Conservation (phyloP, 1,140 invertebrate species). For the Adoxophyes honmai region DNA sequence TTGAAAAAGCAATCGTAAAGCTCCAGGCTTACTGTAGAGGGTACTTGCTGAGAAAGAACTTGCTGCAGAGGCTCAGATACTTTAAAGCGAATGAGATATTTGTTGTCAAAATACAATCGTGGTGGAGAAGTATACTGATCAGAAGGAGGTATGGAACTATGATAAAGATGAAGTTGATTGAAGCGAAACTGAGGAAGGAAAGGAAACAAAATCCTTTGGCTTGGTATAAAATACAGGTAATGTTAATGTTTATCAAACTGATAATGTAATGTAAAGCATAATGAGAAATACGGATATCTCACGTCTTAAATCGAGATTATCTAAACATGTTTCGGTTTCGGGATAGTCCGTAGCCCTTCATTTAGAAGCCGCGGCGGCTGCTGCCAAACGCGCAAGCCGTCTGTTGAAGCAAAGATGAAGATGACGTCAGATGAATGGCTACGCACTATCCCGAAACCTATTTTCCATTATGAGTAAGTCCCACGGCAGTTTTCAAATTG, state of each 20-base stretch:
- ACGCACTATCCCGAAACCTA: no score
- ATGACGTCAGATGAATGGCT: no score
- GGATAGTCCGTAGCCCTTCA: no score
- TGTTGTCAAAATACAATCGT: conserved; percentile 82
- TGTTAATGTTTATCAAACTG: conserved; percentile 18
- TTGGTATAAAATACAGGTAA: conserved; percentile 77
- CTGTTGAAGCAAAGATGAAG: no score
- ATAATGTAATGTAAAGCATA: no score
- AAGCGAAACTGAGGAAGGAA: conserved; percentile 53
- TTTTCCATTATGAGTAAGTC: no score
- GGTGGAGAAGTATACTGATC: conserved; percentile 80
- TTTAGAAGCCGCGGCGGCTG: no score
- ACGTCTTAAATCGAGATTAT: no score
- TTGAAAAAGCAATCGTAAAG: conserved; percentile 63
- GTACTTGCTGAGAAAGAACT: conserved; percentile 78
- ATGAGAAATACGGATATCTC: no score
- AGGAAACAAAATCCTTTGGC: conserved; percentile 64
- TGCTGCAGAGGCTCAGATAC: conserved; percentile 71
- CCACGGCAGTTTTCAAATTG: no score
- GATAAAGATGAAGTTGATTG: conserved; percentile 61
- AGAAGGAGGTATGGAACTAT: conserved; percentile 74
- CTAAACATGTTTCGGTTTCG: no score
- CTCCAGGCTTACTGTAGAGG: conserved; percentile 83
- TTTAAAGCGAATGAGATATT: conserved; percentile 76
- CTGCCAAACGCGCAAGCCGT: no score